These are phyloP conservation scores for Psittacara wagleri DNA, from an alignment of 2,113 vertebrate genomes.

Conservation along the genomic window DNA sequence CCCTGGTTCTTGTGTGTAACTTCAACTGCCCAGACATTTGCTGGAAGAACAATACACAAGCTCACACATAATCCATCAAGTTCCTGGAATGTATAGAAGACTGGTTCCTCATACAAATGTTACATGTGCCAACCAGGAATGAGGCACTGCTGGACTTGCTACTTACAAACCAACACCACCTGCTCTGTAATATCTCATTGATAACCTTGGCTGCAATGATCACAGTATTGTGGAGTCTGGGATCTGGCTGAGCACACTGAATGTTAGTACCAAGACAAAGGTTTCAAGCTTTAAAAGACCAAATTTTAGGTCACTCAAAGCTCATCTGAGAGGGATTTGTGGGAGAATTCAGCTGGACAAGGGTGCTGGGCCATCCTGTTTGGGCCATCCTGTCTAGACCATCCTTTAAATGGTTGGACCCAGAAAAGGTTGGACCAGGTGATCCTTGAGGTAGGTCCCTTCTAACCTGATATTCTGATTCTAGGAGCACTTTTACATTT, in stretches of 20 bases:
- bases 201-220: neutral
- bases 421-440: neutral
- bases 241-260: neutral
- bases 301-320: neutral
- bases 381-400: neutral
- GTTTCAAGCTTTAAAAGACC: neutral
- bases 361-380: neutral
- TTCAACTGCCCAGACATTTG: neutral
- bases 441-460: neutral
- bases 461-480: neutral
- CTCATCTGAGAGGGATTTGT: neutral
- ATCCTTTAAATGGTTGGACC: neutral
- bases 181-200: neutral
- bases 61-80: neutral
- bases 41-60: neutral
- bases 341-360: neutral
- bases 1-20: neutral
- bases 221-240: neutral
- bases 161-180: neutral
- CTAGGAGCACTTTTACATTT: neutral
- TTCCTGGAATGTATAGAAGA: neutral
- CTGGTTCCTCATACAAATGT: neutral
- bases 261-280: neutral
- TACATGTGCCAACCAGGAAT: neutral
- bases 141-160: neutral